Evolutionary conservation across 2,888 invertebrate species (phyloP), one percentile per base, ranked within the genome.

Genomic region (Petrophora chlorosata): DNA sequence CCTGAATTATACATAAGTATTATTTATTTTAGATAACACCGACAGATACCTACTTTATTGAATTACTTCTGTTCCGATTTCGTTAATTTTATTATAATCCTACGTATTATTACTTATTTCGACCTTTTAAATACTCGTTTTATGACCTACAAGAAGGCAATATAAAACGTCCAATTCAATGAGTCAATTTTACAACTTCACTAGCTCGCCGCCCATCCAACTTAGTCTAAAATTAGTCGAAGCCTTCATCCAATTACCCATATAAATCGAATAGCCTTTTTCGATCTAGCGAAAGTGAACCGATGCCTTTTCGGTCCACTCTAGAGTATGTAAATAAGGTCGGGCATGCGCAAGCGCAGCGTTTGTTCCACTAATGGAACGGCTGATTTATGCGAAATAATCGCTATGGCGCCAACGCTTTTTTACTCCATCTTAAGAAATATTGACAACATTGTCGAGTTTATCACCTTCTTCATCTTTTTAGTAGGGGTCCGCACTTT

Each of bases 301-400:
- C 34, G 14, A 38, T 39, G 44, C 60, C 58, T 54, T 56, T 53
- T 56, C 15, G 47, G 57, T 40, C 41, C 64, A 59, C 57, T 59
- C 64, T 68, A 70, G 63, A 61, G 61, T 64, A 68, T 70, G 67
- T 59, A 65, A 67, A 72, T 70, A 17, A 50, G 66, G 44, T 42
- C 45, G 53, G 46, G 54, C 46, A 57, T 63, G 64, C 64, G 62
- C 69, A 52, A 49, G 61, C 64, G 61, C 63, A 61, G 32, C 58
- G 52, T 72, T 73, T 69, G 69, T 70, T 62, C 64, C 59, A 63
- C 67, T 72, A 73, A 73, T 70, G 64, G 70, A 56, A 58, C 55
- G 51, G 54, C 56, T 67, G 67, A 72, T 73, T 70, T 70, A 74
- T 67, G 63, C 40, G 53, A 65, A 67, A 67, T 63, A 62, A 73